Conservation (phyloP, 2,113 vertebrate species). For the Notarius quadriscutis region DNA sequence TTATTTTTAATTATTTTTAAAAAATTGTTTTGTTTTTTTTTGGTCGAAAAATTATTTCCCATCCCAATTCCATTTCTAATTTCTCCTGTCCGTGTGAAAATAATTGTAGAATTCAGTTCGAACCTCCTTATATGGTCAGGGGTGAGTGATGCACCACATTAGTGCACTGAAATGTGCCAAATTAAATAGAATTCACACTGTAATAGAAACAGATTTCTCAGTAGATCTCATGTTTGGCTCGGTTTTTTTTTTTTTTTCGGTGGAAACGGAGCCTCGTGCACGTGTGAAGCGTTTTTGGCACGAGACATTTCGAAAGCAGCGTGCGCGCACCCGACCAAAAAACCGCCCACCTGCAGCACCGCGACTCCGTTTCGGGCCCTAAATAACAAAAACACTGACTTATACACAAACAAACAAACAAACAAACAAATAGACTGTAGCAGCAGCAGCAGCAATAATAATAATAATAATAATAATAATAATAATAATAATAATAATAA, state of each 20-base stretch:
- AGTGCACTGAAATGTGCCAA: not conserved
- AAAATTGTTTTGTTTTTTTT: no score
- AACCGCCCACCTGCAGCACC: constrained; percentile 39
- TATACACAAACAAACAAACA: not conserved
- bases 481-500: not conserved
- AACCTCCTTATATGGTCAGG: not conserved
- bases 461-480: constrained; percentile 5
- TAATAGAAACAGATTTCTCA: not conserved
- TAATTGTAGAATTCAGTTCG: not conserved
- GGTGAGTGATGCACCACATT: not conserved
- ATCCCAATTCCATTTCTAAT: not conserved
- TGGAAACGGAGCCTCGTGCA: constrained; percentile 21
- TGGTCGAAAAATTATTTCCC: not conserved
- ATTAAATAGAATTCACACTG: not conserved
- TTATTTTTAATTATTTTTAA: not conserved
- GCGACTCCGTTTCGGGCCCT: not conserved
- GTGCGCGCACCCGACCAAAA: not conserved
- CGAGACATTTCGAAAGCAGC: constrained; percentile 4
- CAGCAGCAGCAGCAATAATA: not conserved
- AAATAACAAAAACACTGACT: constrained; percentile 30
- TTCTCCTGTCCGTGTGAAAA: not conserved
- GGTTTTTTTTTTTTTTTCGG: not conserved
- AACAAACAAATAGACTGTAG: not conserved
- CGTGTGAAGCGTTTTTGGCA: constrained; percentile 28
- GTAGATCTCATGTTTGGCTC: not conserved